phyloP scores from a whole-genome alignment of 1,140 invertebrate genomes.

The Heliothis virescens region DNA sequence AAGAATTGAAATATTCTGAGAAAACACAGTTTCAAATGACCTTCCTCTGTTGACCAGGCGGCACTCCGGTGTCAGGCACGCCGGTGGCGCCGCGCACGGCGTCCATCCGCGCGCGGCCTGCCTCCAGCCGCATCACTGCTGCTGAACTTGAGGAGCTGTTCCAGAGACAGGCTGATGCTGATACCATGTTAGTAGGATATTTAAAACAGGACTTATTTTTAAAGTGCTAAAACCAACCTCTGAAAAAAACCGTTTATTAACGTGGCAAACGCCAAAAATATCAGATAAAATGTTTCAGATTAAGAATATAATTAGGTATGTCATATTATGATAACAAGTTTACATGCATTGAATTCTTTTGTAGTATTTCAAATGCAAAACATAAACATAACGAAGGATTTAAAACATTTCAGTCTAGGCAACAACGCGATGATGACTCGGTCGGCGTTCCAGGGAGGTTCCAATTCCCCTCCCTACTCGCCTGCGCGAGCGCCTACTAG shows the following conservation, averaged over 20 bases:
- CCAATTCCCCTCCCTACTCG: conserved; percentile 88
- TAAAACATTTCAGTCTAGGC: conserved; percentile 61
- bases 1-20: too few species aligned
- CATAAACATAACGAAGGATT: not conserved
- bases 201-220: not conserved
- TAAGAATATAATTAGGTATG: too few species aligned
- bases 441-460: conserved; percentile 90
- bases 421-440: conserved; percentile 89
- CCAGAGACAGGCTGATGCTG: conserved; percentile 90
- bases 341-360: too few species aligned
- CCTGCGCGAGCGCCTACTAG: conserved; percentile 88
- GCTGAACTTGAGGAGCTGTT: conserved; percentile 96
- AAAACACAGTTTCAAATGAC: not conserved
- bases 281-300: too few species aligned
- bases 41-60: conserved; percentile 51
- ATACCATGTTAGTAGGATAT: conserved; percentile 62
- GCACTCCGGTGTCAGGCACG: conserved; percentile 83
- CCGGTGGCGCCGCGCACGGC: conserved; percentile 92
- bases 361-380: not conserved
- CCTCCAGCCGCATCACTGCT: conserved; percentile 94
- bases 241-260: too few species aligned
- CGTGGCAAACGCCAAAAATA: too few species aligned
- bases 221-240: too few species aligned
- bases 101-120: conserved; percentile 94
- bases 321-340: too few species aligned